Evolutionary conservation across 1,140 invertebrate species (phyloP).

Genomic region (Diachasma alloeum): DNA sequence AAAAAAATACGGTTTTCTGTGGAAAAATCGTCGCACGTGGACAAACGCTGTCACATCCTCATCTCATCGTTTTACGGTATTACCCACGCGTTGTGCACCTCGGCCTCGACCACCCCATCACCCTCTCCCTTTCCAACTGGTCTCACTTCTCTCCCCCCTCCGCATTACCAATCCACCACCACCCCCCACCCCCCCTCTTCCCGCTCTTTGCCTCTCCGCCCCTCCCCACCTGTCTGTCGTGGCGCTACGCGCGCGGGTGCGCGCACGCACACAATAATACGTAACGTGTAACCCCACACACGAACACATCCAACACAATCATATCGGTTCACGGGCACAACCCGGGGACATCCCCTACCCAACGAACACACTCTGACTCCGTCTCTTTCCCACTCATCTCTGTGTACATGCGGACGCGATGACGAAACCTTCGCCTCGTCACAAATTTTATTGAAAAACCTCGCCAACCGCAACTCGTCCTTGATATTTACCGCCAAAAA

Average conservation of each 20-base stretch:
- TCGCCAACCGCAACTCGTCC: background rate
- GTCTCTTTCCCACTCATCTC: slow-evolving; percentile 19
- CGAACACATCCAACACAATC: slow-evolving; percentile 15
- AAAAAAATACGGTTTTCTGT: slow-evolving; percentile 15
- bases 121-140: slow-evolving; percentile 35
- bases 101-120: slow-evolving; percentile 32
- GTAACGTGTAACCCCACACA: slow-evolving; percentile 2
- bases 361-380: slow-evolving; percentile 24
- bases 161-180: slow-evolving; percentile 24
- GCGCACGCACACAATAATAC: slow-evolving; percentile 20
- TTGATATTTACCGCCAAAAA: background rate
- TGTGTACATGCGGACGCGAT: background rate
- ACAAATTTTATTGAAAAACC: slow-evolving; percentile 11
- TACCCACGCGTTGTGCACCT: slow-evolving; percentile 38
- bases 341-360: slow-evolving; percentile 41
- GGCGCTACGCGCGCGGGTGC: slow-evolving; percentile 29
- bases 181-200: slow-evolving; percentile 28
- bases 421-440: background rate
- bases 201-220: slow-evolving; percentile 25
- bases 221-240: slow-evolving; percentile 38
- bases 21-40: slow-evolving; percentile 36
- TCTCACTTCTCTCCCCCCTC: slow-evolving; percentile 32
- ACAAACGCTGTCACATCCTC: background rate
- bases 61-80: slow-evolving; percentile 28
- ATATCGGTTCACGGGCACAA: slow-evolving; percentile 38